Conservation (phyloP, 2,888 invertebrate species). For the Notodonta ziczac region DNA sequence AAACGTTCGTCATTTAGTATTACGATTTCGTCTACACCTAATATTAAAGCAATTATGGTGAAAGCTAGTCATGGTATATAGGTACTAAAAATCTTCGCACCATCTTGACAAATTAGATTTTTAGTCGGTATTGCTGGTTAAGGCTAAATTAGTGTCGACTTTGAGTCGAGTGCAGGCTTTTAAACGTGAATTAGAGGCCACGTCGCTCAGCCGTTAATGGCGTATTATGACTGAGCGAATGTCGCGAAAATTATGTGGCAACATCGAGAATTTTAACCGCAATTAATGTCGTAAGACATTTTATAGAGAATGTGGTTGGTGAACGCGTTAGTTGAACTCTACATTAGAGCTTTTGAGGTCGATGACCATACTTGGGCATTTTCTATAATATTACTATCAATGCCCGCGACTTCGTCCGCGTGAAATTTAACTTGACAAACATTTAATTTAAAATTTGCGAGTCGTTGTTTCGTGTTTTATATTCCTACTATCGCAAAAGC, state of each 20-base stretch:
- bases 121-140: conserved; percentile 77
- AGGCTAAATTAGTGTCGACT: conserved; percentile 82
- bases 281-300: conserved; percentile 26
- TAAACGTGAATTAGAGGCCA: conserved; percentile 81
- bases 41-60: background rate
- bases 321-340: background rate
- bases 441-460: too few relatives aligned
- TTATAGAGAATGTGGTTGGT: conserved; percentile 8
- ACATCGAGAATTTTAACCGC: conserved; percentile 56
- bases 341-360: too few relatives aligned
- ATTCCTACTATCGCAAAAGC: too few relatives aligned
- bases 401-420: too few relatives aligned
- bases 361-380: too few relatives aligned
- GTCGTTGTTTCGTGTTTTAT: too few relatives aligned
- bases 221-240: conserved; percentile 79
- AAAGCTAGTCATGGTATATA: background rate
- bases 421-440: too few relatives aligned
- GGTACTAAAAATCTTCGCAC: conserved; percentile 49
- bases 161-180: conserved; percentile 83
- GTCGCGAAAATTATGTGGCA: conserved; percentile 73
- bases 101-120: conserved; percentile 83
- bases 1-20: too few relatives aligned
- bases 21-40: too few relatives aligned
- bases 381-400: too few relatives aligned
- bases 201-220: conserved; percentile 78